phyloP scores from a whole-genome alignment of 35 echinoderm and acorn worm species.

The Hemicentrotus pulcherrimus region DNA sequence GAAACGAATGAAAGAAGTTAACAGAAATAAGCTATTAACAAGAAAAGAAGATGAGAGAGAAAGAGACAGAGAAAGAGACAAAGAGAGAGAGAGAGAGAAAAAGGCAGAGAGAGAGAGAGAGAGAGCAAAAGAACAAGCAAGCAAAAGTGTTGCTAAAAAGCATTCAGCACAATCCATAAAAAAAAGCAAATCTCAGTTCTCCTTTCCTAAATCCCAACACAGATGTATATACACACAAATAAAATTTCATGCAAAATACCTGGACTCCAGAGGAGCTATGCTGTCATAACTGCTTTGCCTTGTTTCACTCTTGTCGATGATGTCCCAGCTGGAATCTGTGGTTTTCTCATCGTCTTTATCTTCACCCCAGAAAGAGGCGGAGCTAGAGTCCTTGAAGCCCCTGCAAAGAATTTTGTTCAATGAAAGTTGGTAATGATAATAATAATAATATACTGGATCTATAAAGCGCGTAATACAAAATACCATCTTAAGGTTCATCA shows the following conservation, averaged over 20 bases:
- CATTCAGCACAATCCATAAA: background rate
- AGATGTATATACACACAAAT: background rate
- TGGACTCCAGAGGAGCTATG: slow-evolving; percentile 67
- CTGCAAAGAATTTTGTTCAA: background rate
- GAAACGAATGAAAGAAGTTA: too few species aligned
- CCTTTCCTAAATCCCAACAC: background rate
- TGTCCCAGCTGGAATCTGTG: slow-evolving; percentile 72
- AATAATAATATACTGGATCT: too few species aligned
- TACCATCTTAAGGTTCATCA: too few species aligned
- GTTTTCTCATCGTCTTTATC: slow-evolving; percentile 67
- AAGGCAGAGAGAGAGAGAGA: background rate
- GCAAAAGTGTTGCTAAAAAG: background rate
- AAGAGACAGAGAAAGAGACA: too few species aligned
- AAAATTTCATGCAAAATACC: slow-evolving; percentile 44
- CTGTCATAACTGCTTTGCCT: slow-evolving; percentile 75
- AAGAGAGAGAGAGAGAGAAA: too few species aligned
- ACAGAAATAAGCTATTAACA: too few species aligned
- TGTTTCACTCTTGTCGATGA: slow-evolving; percentile 76
- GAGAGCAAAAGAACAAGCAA: background rate
- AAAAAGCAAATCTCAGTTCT: background rate
- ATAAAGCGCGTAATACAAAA: too few species aligned
- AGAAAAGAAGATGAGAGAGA: too few species aligned
- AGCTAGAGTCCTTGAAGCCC: slow-evolving; percentile 67
- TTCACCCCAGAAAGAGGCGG: slow-evolving; percentile 26
- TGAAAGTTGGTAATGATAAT: too few species aligned